phyloP scores from a whole-genome alignment of 2,797 vertebrate genomes.

The Pipistrellus pygmaeus region DNA sequence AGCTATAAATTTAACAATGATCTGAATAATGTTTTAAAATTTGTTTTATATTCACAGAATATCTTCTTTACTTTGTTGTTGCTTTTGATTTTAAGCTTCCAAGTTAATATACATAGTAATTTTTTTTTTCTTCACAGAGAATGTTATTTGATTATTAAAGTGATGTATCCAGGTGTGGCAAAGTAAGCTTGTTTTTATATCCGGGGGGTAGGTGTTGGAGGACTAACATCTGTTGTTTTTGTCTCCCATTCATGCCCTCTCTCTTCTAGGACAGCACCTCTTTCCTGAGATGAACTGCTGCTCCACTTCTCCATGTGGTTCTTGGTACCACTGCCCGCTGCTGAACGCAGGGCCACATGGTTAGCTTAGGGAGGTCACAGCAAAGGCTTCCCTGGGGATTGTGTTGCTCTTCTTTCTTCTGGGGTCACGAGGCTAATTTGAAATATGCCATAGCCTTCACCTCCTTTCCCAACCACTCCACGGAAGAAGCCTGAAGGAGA shows the following conservation, averaged over 20 bases:
- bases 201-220: neutral
- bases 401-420: neutral
- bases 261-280: neutral
- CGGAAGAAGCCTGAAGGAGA: neutral
- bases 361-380: neutral
- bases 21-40: neutral
- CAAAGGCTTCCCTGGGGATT: neutral
- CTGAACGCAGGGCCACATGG: neutral
- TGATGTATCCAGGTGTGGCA: neutral
- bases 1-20: neutral
- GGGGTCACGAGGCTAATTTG: neutral
- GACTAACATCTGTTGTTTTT: slow-evolving; percentile 69
- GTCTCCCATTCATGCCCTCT: neutral
- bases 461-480: neutral
- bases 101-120: neutral
- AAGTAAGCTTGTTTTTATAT: slow-evolving; percentile 61
- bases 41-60: neutral
- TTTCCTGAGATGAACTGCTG: neutral
- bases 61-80: neutral
- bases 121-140: slow-evolving; percentile 34
- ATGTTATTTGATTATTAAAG: slow-evolving; percentile 65
- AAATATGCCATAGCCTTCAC: neutral
- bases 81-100: slow-evolving; percentile 36
- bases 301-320: neutral
- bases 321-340: neutral